A percentile compares a stretch with the other conserved stretches of the same genome.
Evolutionary conservation across 2,888 invertebrate genomes (phyloP).

Genomic region (Torymus texanus): DNA sequence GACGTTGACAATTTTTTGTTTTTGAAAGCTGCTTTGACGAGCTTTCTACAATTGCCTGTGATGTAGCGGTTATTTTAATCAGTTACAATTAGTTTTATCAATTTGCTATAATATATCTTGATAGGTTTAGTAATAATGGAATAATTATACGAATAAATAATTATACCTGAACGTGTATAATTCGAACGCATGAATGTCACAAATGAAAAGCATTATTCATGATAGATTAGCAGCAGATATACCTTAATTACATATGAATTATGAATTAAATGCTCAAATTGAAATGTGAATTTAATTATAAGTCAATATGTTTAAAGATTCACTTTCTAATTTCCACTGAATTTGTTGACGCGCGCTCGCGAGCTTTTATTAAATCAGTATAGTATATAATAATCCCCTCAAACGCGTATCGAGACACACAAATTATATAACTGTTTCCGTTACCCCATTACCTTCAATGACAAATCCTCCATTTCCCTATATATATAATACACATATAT

Average conservation of each 20-base stretch:
- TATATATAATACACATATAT: not conserved
- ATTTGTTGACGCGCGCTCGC: conserved; percentile 6
- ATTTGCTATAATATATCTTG: too few species aligned
- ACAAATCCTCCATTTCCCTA: not conserved
- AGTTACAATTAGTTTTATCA: too few species aligned
- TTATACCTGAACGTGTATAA: not conserved
- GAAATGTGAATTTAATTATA: conserved; percentile 24
- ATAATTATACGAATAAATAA: conserved; percentile 6
- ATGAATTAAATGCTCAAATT: conserved; percentile 18
- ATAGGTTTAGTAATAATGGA: not conserved
- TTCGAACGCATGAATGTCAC: not conserved
- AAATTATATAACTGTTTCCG: not conserved
- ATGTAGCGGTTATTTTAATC: too few species aligned
- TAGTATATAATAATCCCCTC: not conserved
- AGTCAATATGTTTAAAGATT: conserved; percentile 14
- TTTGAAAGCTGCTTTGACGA: too few species aligned
- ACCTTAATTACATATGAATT: conserved; percentile 25
- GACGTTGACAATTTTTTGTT: too few species aligned
- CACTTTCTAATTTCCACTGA: conserved; percentile 27
- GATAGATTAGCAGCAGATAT: conserved; percentile 16
- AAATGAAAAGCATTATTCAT: conserved; percentile 20
- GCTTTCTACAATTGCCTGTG: too few species aligned
- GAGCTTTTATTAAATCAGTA: conserved; percentile 16
- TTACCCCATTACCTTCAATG: too few species aligned
- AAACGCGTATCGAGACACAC: not conserved